Percentiles rank a stretch among this genome's conserved stretches.
Evolutionary conservation across 2,113 vertebrate genomes (phyloP).

Genomic region (Prunella fulvescens): DNA sequence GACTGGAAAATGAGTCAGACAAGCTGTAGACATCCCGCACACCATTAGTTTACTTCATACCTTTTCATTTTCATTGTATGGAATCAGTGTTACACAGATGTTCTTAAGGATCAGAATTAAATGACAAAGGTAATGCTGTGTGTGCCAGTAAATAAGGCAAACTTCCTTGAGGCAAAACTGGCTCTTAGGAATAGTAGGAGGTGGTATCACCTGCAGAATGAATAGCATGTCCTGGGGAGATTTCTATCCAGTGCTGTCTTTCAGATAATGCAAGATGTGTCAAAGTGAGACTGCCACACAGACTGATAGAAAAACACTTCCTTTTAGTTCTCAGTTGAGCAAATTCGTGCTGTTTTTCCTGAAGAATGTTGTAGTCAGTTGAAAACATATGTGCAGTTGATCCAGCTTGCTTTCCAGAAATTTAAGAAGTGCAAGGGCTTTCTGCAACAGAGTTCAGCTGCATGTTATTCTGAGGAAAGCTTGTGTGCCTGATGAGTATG

Average conservation of each 20-base stretch:
- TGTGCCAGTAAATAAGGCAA: conserved; percentile 34
- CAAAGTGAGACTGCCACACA: conserved; percentile 51
- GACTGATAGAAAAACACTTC: conserved; percentile 25
- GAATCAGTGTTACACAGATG: conserved; percentile 36
- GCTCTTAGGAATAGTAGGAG: conserved; percentile 36
- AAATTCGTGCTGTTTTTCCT: not conserved
- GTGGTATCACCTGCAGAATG: not conserved
- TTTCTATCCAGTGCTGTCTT: conserved; percentile 5
- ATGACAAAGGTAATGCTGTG: conserved; percentile 6
- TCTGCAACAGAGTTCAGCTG: conserved; percentile 27
- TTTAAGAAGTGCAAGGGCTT: not conserved
- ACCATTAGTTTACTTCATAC: not conserved
- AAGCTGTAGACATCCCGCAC: conserved; percentile 15
- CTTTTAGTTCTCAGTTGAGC: conserved; percentile 53
- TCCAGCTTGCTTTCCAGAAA: conserved; percentile 54
- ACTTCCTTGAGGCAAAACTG: conserved; percentile 40
- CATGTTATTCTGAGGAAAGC: conserved; percentile 49
- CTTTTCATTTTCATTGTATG: conserved; percentile 14
- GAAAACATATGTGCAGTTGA: conserved; percentile 43
- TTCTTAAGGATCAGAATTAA: conserved; percentile 44
- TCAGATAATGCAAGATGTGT: conserved; percentile 26
- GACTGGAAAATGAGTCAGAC: conserved; percentile 32
- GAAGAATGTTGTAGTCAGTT: conserved; percentile 42
- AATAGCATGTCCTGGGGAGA: conserved; percentile 48
- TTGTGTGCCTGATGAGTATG: conserved; percentile 60